Evolutionary conservation across 2,797 vertebrate genomes (phyloP).

Genomic region (Chelon labrosus): DNA sequence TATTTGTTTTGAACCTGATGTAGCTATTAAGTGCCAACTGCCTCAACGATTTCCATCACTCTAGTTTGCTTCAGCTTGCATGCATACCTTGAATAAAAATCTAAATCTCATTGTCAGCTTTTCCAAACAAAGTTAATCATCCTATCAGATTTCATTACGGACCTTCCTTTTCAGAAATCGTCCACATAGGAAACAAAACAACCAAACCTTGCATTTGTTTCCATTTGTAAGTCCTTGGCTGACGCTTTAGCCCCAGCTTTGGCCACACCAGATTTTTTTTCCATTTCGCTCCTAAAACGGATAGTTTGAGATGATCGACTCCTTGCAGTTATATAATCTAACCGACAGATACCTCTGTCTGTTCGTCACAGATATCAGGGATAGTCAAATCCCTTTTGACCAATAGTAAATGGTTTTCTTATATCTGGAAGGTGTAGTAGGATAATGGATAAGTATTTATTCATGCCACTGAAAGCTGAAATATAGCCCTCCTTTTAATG

Average conservation of each 20-base stretch:
- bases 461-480: constrained; percentile 26
- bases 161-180: constrained; percentile 39
- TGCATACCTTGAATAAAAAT: constrained; percentile 34
- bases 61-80: constrained; percentile 21
- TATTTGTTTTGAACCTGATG: constrained; percentile 44
- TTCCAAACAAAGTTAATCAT: constrained; percentile 41
- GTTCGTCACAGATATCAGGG: neutral
- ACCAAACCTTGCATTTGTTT: constrained; percentile 51
- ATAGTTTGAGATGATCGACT: constrained; percentile 32
- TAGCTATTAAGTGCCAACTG: constrained; percentile 28
- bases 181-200: constrained; percentile 41
- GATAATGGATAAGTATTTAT: constrained; percentile 14
- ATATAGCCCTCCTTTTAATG: constrained; percentile 16
- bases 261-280: constrained; percentile 6
- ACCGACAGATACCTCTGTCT: constrained; percentile 21
- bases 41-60: constrained; percentile 12
- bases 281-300: constrained; percentile 14
- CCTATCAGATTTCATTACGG: constrained; percentile 39
- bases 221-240: constrained; percentile 37
- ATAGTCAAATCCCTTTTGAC: constrained; percentile 4
- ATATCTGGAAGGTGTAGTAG: constrained; percentile 2
- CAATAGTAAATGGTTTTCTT: constrained; percentile 13
- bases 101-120: constrained; percentile 25
- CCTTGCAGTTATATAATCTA: constrained; percentile 28
- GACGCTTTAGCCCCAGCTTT: constrained; percentile 15